These are phyloP conservation scores for Steinernema scapterisci DNA, from an alignment of 2,888 invertebrate species.

Conservation along the genomic window DNA sequence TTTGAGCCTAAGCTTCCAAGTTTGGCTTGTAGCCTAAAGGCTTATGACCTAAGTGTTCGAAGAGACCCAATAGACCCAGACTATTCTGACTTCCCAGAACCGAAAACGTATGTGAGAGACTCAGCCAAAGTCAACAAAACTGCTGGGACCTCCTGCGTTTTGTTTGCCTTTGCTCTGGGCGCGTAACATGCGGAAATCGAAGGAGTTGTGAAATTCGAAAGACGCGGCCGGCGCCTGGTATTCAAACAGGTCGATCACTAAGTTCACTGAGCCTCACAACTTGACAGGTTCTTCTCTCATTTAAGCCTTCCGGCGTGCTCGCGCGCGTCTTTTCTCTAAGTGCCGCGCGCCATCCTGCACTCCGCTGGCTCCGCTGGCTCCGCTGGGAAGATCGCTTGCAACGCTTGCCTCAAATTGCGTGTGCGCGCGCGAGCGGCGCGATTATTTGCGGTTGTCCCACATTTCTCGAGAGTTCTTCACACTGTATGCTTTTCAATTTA, in stretches of 20 bases:
- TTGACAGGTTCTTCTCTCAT: too few species aligned
- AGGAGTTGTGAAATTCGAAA: background rate
- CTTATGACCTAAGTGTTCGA: too few species aligned
- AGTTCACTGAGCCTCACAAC: background rate
- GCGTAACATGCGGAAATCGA: background rate
- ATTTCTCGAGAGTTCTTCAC: conserved; percentile 31
- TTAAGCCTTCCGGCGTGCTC: too few species aligned
- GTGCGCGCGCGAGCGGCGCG: background rate
- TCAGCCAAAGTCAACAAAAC: conserved; percentile 17
- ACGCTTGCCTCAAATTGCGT: too few species aligned
- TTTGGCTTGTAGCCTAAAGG: too few species aligned
- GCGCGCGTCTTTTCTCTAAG: background rate
- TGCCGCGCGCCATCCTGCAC: too few species aligned
- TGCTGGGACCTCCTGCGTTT: background rate
- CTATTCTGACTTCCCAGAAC: too few species aligned
- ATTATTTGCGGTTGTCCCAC: conserved; percentile 25
- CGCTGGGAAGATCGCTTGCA: background rate
- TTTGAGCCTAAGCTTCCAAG: too few species aligned
- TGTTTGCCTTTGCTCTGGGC: conserved; percentile 19
- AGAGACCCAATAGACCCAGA: too few species aligned
- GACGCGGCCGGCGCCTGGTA: too few species aligned
- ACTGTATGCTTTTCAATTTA: conserved; percentile 31
- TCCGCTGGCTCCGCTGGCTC: background rate
- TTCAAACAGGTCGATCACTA: background rate
- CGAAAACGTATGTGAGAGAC: background rate